Evolutionary conservation across 2,888 invertebrate species (phyloP).

Genomic region (Troides oblongomaculatus): DNA sequence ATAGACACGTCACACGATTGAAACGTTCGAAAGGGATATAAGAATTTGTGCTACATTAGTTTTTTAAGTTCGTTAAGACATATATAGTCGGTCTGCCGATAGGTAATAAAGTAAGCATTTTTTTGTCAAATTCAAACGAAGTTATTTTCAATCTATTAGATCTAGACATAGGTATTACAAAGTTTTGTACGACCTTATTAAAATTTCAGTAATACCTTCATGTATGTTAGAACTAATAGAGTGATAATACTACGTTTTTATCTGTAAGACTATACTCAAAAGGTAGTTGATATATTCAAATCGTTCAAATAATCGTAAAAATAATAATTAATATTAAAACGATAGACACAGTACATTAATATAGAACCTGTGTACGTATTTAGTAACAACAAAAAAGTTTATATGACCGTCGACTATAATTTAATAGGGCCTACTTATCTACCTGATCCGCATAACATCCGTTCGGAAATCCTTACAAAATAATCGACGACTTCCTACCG

Average conservation of each 20-base stretch:
- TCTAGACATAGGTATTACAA: background rate
- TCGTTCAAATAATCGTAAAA: too few species aligned
- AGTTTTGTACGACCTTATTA: background rate
- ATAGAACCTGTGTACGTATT: background rate
- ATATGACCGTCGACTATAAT: constrained; percentile 31
- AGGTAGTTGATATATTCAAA: too few species aligned
- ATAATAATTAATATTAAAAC: background rate
- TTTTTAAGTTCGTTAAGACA: constrained; percentile 18
- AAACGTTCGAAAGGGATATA: constrained; percentile 17
- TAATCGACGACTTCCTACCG: constrained; percentile 72
- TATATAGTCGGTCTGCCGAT: too few species aligned
- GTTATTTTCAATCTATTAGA: background rate
- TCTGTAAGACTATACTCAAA: too few species aligned
- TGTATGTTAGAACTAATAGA: too few species aligned
- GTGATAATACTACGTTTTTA: too few species aligned
- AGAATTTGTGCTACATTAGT: constrained; percentile 7
- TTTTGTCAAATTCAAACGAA: background rate
- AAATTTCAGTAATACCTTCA: too few species aligned
- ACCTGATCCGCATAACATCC: constrained; percentile 65
- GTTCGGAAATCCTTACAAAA: constrained; percentile 68
- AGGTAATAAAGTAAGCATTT: background rate
- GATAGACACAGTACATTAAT: background rate
- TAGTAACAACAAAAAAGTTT: constrained; percentile 28
- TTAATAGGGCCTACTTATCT: constrained; percentile 38
- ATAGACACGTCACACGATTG: constrained; percentile 27